Percentiles rank a stretch among this genome's conserved stretches.
Evolutionary conservation across 1,140 invertebrate genomes (phyloP).

Genomic region (Trinorchestia longiramus): DNA sequence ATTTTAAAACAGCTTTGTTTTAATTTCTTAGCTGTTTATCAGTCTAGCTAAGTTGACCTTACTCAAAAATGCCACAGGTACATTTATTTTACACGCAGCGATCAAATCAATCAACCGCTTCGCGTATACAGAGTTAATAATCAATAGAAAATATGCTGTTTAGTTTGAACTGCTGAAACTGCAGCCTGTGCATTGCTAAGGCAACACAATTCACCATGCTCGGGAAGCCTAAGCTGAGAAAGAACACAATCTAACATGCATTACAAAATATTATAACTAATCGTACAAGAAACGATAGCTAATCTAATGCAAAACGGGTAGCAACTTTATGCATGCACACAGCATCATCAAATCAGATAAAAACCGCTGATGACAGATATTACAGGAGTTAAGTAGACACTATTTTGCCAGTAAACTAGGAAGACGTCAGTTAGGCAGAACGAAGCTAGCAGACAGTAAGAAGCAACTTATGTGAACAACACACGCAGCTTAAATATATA

Average conservation of each 20-base stretch:
- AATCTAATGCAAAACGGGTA: neutral
- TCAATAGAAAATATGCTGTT: neutral
- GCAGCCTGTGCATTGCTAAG: neutral
- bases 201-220: neutral
- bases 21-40: neutral
- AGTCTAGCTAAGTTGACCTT: neutral
- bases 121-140: neutral
- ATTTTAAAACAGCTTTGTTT: neutral
- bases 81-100: neutral
- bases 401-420: neutral
- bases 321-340: neutral
- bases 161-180: neutral
- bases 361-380: neutral
- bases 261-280: neutral
- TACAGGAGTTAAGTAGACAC: neutral
- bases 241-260: neutral
- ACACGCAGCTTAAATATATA: too few species aligned
- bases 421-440: neutral
- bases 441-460: neutral
- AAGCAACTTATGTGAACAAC: too few species aligned
- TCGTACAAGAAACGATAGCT: neutral
- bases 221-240: neutral
- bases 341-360: neutral
- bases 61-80: neutral
- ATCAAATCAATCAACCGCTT: neutral